Evolutionary conservation across 2,888 invertebrate species (phyloP).

Genomic region (Rhodophaea formosa): DNA sequence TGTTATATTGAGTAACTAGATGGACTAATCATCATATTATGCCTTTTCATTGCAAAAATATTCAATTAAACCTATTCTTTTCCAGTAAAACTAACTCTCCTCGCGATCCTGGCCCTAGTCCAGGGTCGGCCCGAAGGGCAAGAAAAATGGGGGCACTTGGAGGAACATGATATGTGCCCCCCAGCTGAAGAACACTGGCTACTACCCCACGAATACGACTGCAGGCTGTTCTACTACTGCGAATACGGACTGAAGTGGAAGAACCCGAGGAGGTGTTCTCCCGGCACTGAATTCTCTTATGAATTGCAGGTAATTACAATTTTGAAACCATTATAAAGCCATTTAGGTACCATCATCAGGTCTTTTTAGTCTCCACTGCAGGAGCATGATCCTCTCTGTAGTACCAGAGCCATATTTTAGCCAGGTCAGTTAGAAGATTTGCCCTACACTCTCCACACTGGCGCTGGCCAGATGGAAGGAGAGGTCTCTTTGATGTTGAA

Average conservation of each 20-base stretch:
- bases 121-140: neutral
- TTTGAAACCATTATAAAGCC: no score
- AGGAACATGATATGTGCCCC: constrained; percentile 59
- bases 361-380: no score
- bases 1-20: no score
- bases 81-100: constrained; percentile 6
- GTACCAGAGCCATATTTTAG: no score
- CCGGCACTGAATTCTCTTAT: constrained; percentile 5
- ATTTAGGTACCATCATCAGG: no score
- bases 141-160: neutral
- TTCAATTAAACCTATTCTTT: neutral
- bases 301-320: constrained; percentile 5
- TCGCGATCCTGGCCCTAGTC: neutral
- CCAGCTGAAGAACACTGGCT: constrained; percentile 70
- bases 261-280: neutral
- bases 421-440: no score
- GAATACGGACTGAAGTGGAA: constrained; percentile 37
- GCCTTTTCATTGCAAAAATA: no score
- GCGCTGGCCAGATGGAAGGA: no score
- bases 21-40: no score
- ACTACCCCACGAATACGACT: constrained; percentile 42
- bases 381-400: no score
- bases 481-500: no score
- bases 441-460: no score
- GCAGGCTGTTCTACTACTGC: constrained; percentile 47